Evolutionary conservation across 2,113 vertebrate species (phyloP).

Genomic region (Henicopernis longicauda): DNA sequence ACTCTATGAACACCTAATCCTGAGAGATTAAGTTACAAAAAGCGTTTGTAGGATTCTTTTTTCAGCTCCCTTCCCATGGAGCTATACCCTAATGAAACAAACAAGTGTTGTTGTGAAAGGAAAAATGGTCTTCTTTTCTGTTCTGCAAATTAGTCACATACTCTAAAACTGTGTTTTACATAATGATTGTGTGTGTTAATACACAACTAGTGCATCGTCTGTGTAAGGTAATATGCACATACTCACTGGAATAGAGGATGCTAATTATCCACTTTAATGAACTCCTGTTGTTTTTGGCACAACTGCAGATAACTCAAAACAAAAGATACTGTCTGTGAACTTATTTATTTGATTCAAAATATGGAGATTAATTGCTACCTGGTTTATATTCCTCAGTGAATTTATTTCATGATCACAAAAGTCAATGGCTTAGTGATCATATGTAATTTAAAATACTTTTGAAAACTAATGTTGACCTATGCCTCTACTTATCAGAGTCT

Average conservation of each 20-base stretch:
- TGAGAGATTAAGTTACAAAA: slow-evolving; percentile 21
- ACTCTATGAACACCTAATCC: slow-evolving; percentile 17
- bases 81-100: neutral
- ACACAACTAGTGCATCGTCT: neutral
- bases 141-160: neutral
- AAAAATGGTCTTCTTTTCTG: neutral
- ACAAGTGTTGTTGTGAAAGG: neutral
- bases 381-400: neutral
- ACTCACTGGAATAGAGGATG: neutral
- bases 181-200: neutral
- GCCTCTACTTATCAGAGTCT: neutral
- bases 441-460: neutral
- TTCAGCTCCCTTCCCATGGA: neutral
- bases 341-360: neutral
- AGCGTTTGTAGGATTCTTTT: neutral
- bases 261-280: neutral
- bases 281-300: neutral
- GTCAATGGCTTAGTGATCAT: neutral
- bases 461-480: neutral
- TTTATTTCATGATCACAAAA: neutral
- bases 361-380: neutral
- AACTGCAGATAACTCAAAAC: neutral
- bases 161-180: neutral
- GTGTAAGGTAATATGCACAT: neutral
- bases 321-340: neutral